Conservation (phyloP, 2,797 vertebrate genomes). For the Tokudaia tokunoshimensis region DNA sequence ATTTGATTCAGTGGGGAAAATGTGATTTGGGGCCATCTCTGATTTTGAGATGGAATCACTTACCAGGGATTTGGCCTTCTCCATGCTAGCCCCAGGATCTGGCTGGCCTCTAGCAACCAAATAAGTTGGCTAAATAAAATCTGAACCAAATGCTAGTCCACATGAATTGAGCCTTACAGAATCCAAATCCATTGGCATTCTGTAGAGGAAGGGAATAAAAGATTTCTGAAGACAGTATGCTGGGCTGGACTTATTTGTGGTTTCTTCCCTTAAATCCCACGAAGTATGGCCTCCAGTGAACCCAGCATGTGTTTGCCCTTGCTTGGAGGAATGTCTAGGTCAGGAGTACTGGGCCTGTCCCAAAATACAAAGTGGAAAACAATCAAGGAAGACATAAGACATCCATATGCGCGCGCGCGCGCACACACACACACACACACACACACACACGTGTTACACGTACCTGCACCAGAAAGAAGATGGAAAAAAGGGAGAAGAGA, state of each 20-base stretch:
- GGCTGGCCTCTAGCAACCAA: not conserved
- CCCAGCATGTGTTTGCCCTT: slow-evolving; percentile 1
- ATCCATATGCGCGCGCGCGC: too few relatives aligned
- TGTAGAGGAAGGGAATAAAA: slow-evolving; percentile 10
- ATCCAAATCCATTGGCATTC: slow-evolving; percentile 6
- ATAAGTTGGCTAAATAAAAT: slow-evolving; percentile 34
- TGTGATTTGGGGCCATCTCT: not conserved
- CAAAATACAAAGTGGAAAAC: not conserved
- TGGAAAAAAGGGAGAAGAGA: not conserved
- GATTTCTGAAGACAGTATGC: slow-evolving; percentile 35
- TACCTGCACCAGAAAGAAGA: not conserved
- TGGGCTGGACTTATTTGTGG: not conserved
- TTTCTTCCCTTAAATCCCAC: slow-evolving; percentile 13
- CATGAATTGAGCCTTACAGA: not conserved
- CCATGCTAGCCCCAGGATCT: not conserved
- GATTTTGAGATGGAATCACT: not conserved
- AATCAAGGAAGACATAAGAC: not conserved
- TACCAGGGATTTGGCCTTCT: not conserved
- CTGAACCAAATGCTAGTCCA: slow-evolving; percentile 34
- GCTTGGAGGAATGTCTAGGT: slow-evolving; percentile 27
- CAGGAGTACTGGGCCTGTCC: not conserved
- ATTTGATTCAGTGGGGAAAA: not conserved
- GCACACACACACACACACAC: not conserved
- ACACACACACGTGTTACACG: not conserved
- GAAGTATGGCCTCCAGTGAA: not conserved